A percentile compares a stretch with the other conserved stretches of the same genome.
Conservation (phyloP, 2,888 invertebrate species). For the Bombylius discolor region DNA sequence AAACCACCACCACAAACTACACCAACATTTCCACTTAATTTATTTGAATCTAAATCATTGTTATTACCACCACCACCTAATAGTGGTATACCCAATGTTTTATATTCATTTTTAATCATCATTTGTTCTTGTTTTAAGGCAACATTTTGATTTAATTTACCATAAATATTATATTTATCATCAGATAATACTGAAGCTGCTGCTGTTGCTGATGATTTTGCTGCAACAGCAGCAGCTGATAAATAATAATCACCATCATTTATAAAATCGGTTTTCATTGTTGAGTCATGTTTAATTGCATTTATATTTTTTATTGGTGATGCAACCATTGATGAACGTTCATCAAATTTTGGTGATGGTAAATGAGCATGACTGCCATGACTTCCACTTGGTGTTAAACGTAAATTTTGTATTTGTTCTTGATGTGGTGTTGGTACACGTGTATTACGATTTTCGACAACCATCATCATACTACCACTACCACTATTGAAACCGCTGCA, state of each 20-base stretch:
- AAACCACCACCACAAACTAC: slow-evolving; percentile 5
- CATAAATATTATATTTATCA: slow-evolving; percentile 14
- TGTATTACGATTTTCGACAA: slow-evolving; percentile 1
- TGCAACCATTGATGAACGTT: slow-evolving; percentile 1
- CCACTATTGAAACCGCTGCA: background rate
- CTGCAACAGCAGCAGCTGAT: background rate
- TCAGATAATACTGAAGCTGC: slow-evolving; percentile 5
- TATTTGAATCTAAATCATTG: slow-evolving; percentile 2
- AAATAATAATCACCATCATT: slow-evolving; percentile 11
- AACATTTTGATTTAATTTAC: slow-evolving; percentile 8
- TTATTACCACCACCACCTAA: background rate
- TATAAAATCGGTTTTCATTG: slow-evolving; percentile 15
- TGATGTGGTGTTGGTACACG: background rate
- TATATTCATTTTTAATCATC: slow-evolving; percentile 13
- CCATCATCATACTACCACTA: background rate
- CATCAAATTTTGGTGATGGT: slow-evolving; percentile 11
- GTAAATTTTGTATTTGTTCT: slow-evolving; percentile 5
- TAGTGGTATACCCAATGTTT: slow-evolving; percentile 1
- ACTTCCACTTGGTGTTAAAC: slow-evolving; percentile 8
- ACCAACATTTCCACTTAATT: background rate
- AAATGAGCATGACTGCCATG: background rate
- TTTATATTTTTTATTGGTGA: slow-evolving; percentile 1
- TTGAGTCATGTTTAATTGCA: slow-evolving; percentile 11
- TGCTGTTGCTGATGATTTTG: background rate
- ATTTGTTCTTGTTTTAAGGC: slow-evolving; percentile 13